A percentile compares a stretch with the other conserved stretches of the same genome.
Evolutionary conservation across 2,797 vertebrate genomes (phyloP).

Genomic region (Eleutherodactylus coqui): DNA sequence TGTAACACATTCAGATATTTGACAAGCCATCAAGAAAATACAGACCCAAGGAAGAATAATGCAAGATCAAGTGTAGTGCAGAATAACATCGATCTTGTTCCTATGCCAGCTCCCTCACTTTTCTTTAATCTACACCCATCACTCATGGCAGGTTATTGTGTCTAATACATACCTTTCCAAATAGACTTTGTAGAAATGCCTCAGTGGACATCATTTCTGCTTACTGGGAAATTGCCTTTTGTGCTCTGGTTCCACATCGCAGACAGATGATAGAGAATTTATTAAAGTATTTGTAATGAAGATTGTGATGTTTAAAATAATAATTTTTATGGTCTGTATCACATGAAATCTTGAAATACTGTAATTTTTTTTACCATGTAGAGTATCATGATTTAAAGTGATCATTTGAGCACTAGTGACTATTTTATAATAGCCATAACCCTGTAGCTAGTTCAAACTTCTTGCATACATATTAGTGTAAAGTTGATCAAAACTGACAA

Average conservation of each 20-base stretch:
- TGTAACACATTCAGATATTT: slow-evolving; percentile 64
- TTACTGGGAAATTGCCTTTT: slow-evolving; percentile 58
- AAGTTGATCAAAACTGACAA: too few relatives aligned
- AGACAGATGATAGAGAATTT: slow-evolving; percentile 30
- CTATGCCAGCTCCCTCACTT: slow-evolving; percentile 67
- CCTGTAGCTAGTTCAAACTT: too few relatives aligned
- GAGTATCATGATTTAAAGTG: not conserved
- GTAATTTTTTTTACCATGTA: too few relatives aligned
- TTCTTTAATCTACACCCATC: slow-evolving; percentile 75
- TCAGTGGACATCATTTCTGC: slow-evolving; percentile 54
- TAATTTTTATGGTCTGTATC: not conserved
- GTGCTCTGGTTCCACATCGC: slow-evolving; percentile 30
- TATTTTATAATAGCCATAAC: not conserved
- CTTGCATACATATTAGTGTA: too few relatives aligned
- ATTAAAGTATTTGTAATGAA: slow-evolving; percentile 15
- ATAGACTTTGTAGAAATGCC: slow-evolving; percentile 59
- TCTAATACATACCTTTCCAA: slow-evolving; percentile 61
- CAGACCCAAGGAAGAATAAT: slow-evolving; percentile 69
- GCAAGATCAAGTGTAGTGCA: slow-evolving; percentile 71
- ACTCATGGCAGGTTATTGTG: slow-evolving; percentile 69
- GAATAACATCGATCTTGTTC: slow-evolving; percentile 75
- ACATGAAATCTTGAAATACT: not conserved
- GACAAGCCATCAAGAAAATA: slow-evolving; percentile 68
- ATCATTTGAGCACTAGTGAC: not conserved
- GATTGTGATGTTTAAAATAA: slow-evolving; percentile 21